Evolutionary conservation across 2,113 vertebrate species (phyloP), one percentile per base, ranked within the genome.

Genomic region (Lethenteron camtschaticum): DNA sequence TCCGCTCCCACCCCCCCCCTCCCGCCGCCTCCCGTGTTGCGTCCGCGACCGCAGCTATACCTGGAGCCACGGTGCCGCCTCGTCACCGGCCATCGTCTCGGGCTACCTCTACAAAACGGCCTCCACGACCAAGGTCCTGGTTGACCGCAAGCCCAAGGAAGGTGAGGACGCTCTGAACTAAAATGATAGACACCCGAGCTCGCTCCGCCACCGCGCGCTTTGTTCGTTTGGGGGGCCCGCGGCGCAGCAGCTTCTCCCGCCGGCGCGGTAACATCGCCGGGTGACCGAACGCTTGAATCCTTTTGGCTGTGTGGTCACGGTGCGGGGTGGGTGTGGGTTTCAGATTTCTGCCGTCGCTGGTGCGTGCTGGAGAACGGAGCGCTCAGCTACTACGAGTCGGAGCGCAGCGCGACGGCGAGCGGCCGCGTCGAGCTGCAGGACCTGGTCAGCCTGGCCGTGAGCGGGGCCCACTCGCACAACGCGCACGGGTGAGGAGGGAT

Each of bases 311-410:
- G 41, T 41, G 41, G 41, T 41, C 41, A 1, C 41, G 41, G 41
- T 41, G 41, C 41, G 41, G 24, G 41, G 24, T 24, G 24, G 41
- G 41, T 41, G 58, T n/a, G n/a, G n/a, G 24, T 11, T 24, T 13
- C 77, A 92, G 89, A 92, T 24, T 89, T 88, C 77, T 86, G 89
- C 75, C 83, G 79, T 71, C 82, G 77, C 2, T 92, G 89, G 89
- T 87, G 86, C 70, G 80, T 81, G 0, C 78, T 92, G 80, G 87
- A 89, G 72, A 83, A 66, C 10, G 63, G 75, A 72, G 77, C 77
- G 3, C 78, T 91, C 72, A 76, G 84, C 8, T 80, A 88, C 71
- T 89, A 85, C 0, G 86, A 87, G 76, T 84, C 81, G 0, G 87
- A 87, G 58, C 81, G 78, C 55, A 82, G 82, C 58, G 55, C 76